phyloP scores from a whole-genome alignment of 2,888 invertebrate genomes.

The Cyrtodaria siliqua region DNA sequence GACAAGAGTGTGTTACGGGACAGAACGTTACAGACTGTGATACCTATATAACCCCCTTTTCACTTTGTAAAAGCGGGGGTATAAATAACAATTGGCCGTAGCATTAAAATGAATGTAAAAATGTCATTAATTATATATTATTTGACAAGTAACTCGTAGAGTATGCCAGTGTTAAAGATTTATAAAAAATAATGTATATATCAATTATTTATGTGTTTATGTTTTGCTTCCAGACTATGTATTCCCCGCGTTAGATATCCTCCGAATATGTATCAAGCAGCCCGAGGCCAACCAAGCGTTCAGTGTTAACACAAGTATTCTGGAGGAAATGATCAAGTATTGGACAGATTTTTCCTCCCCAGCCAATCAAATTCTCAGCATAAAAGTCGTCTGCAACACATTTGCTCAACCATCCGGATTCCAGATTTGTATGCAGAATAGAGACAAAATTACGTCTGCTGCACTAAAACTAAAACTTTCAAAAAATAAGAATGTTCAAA shows the following conservation, averaged over 20 bases:
- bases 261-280: conserved; percentile 93
- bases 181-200: no score
- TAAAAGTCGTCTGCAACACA: conserved; percentile 91
- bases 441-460: conserved; percentile 74
- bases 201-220: no score
- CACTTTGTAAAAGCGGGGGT: no score
- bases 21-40: no score
- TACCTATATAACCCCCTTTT: no score
- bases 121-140: no score
- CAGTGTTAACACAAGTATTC: conserved; percentile 85
- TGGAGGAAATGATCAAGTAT: conserved; percentile 86
- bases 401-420: conserved; percentile 89
- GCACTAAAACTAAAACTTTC: conserved; percentile 67
- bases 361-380: conserved; percentile 87
- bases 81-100: no score
- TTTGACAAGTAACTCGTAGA: no score
- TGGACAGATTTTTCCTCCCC: conserved; percentile 69
- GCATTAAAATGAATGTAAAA: no score
- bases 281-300: conserved; percentile 89
- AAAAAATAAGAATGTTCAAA: conserved; percentile 87
- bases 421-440: conserved; percentile 70
- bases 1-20: no score
- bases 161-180: no score
- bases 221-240: conserved; percentile 89
- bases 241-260: conserved; percentile 95